Evolutionary conservation across 64 coral and sea anemone genomes (phyloP), one percentile per base, ranked within the genome.

Genomic region (Hydrozoanthus tunicans): DNA sequence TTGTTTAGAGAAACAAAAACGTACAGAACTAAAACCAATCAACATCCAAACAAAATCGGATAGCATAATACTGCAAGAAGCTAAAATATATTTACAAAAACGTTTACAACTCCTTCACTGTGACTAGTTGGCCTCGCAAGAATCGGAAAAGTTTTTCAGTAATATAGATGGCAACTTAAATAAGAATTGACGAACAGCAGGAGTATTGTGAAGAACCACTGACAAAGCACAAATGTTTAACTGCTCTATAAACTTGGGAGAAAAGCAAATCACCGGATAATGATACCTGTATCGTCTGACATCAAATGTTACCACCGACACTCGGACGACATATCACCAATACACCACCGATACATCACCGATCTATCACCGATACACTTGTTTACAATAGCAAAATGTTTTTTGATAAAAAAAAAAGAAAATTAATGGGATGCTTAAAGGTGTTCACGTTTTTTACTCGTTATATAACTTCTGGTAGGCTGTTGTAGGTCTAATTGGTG

Each of bases 191-290:
- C 14, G 15, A 69, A 69, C 14, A 69, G 6, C 66, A 17, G 15
- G 14, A 69, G 23, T 14, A n/a, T 69, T 69, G 66, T 20, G 66
- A 69, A 69, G 15, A 69, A 14, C 15, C 23, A 15, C 23, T 69
- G 23, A 69, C 66, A n/a, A 69, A 69, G 14, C 1, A 69, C 10
- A 20, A 69, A 69, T 69, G 66, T 69, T 69, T 69, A 69, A 20
- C 66, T 69, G 66, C 15, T 3, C 23, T 69, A 69, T n/a, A 69
- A 69, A 69, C 14, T 17, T n/a, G 15, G 66, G 66, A 69, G 66
- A 69, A 69, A 68, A n/a, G 65, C 65, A 68, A 68, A 69, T 69
- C 66, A n/a, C 13, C 66, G 66, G 66, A 20, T 69, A 69, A 12
- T 69, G 66, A 69, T 69, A 43, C 32, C 32, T 43, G 32, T 43